Evolutionary conservation across 1,140 invertebrate genomes (phyloP).

Genomic region (Hyles vespertilio): DNA sequence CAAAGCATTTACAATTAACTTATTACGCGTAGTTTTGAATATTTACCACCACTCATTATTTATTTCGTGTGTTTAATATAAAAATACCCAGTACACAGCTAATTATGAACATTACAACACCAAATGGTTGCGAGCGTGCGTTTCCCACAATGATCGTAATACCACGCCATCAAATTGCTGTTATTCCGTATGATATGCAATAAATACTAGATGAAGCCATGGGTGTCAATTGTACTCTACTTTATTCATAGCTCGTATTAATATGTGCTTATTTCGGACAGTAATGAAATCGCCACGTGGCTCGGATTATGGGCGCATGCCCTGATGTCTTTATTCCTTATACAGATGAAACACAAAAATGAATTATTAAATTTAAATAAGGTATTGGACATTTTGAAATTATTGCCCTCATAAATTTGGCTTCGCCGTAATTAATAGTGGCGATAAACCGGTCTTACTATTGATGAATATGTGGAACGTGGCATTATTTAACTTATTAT

Average conservation of each 20-base stretch:
- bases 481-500: constrained; percentile 7
- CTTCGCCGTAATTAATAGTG: constrained; percentile 26
- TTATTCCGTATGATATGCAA: constrained; percentile 58
- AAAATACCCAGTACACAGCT: constrained; percentile 12
- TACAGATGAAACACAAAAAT: constrained; percentile 1
- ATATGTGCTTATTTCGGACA: constrained; percentile 62
- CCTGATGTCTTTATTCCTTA: constrained; percentile 8
- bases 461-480: constrained; percentile 19
- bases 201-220: constrained; percentile 69
- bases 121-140: constrained; percentile 8
- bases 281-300: constrained; percentile 65
- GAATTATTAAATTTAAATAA: constrained; percentile 21
- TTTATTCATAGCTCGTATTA: constrained; percentile 48
- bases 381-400: constrained; percentile 33
- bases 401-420: constrained; percentile 41
- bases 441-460: constrained; percentile 13
- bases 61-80: too few species aligned
- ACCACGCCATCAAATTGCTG: constrained; percentile 53
- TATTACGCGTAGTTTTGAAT: too few species aligned
- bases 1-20: too few species aligned
- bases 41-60: too few species aligned
- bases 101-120: constrained; percentile 35
- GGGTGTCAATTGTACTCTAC: constrained; percentile 55
- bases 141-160: constrained; percentile 42
- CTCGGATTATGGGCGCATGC: constrained; percentile 44